A percentile compares a stretch with the other conserved stretches of the same genome.
Conservation (phyloP, 2,113 vertebrate species). For the Dissostichus mawsoni region DNA sequence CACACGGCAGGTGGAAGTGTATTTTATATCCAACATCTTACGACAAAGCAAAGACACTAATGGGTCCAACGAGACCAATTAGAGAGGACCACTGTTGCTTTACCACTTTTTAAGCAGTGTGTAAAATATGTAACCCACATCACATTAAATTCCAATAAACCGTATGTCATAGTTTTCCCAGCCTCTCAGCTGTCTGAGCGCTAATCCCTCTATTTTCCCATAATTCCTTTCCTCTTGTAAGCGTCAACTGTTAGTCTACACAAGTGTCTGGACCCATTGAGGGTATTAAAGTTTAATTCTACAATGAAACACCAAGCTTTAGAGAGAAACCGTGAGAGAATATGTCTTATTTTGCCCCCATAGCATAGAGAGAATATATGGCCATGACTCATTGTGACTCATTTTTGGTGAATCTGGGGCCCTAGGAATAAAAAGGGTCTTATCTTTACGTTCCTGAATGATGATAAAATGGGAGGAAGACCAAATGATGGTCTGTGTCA, state of each 20-base stretch:
- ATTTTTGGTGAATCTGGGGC: neutral
- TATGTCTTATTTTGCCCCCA: neutral
- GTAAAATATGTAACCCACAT: conserved; percentile 41
- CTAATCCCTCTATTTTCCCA: conserved; percentile 49
- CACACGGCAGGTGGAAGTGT: conserved; percentile 13
- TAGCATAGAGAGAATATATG: neutral
- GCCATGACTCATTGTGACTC: neutral
- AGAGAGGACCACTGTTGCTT: conserved; percentile 33
- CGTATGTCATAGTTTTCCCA: conserved; percentile 55
- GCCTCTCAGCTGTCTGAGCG: conserved; percentile 51
- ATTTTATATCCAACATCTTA: conserved; percentile 35
- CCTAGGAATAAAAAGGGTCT: too few species aligned
- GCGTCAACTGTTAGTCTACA: neutral
- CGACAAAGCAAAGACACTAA: conserved; percentile 49
- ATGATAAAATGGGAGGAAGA: neutral
- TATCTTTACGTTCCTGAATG: too few species aligned
- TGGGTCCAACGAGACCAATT: conserved; percentile 65
- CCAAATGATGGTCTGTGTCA: too few species aligned
- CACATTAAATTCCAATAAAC: conserved; percentile 48
- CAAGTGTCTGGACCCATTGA: conserved; percentile 3
- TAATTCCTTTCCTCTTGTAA: conserved; percentile 18
- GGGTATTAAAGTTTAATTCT: neutral
- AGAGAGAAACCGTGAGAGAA: neutral
- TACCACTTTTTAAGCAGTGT: conserved; percentile 35
- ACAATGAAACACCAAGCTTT: neutral